These are phyloP conservation scores for Alcis repandata DNA, from an alignment of 2,888 invertebrate genomes.

Conservation along the genomic window DNA sequence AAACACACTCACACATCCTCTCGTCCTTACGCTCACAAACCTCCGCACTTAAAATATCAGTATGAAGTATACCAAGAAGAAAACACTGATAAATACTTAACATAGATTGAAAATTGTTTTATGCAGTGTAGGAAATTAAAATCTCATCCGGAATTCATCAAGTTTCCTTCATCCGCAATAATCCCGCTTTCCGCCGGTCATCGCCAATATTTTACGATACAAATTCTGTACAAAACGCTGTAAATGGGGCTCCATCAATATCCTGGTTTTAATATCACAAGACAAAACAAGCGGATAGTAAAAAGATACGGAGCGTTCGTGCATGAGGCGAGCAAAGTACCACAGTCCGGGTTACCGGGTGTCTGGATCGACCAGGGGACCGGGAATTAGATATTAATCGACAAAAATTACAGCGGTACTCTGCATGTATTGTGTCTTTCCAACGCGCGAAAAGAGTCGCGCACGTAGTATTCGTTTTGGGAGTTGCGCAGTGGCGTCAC, in stretches of 20 bases:
- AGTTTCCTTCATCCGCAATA: conserved; percentile 22
- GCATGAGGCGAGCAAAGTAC: not conserved
- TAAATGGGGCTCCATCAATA: conserved; percentile 51
- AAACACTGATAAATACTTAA: not conserved
- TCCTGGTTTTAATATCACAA: conserved; percentile 54
- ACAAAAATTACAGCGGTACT: too few species aligned
- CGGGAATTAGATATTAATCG: too few species aligned
- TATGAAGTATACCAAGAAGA: too few species aligned
- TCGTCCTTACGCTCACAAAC: too few species aligned
- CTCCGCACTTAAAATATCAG: too few species aligned
- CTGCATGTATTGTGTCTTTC: too few species aligned
- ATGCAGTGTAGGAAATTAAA: not conserved
- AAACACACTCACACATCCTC: too few species aligned
- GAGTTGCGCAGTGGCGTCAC: not conserved
- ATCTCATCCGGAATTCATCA: conserved; percentile 17
- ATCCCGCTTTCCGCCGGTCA: conserved; percentile 23
- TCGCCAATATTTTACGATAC: conserved; percentile 30
- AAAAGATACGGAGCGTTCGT: conserved; percentile 12
- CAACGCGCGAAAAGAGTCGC: not conserved
- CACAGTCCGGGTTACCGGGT: too few species aligned
- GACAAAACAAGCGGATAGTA: conserved; percentile 49
- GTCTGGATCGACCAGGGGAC: too few species aligned
- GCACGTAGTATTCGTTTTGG: not conserved
- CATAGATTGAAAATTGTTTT: not conserved
- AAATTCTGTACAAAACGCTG: conserved; percentile 32